Evolutionary conservation across 2,113 vertebrate genomes (phyloP).

Genomic region (Callorhinus ursinus): DNA sequence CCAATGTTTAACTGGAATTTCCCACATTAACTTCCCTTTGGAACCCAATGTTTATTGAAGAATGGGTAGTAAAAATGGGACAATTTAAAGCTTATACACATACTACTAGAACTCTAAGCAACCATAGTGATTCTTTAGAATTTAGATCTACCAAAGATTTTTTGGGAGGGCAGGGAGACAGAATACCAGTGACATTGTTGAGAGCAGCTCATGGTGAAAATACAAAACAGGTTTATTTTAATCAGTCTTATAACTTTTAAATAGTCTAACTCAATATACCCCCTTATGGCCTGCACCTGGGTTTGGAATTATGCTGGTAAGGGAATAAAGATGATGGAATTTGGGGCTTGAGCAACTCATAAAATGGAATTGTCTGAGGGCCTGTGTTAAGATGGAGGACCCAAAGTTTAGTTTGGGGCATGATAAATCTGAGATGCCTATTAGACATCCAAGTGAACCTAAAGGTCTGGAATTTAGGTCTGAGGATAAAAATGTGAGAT

Average conservation of each 20-base stretch:
- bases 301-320: background rate
- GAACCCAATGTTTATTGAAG: background rate
- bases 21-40: background rate
- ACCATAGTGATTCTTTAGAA: background rate
- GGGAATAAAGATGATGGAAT: background rate
- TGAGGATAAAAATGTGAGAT: background rate
- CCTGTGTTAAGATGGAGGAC: background rate
- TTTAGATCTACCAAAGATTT: background rate
- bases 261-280: background rate
- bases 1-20: background rate
- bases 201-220: background rate
- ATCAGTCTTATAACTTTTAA: background rate
- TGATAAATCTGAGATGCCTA: background rate
- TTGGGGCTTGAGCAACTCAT: background rate
- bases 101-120: background rate
- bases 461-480: background rate
- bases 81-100: background rate
- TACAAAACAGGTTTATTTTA: background rate
- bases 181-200: background rate
- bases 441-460: background rate
- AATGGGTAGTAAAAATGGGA: background rate
- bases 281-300: background rate
- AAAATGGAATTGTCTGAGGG: background rate
- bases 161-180: too few species aligned
- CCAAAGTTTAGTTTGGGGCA: background rate